These are phyloP conservation scores for Belgica antarctica DNA, from an alignment of 2,888 invertebrate genomes.

Conservation along the genomic window DNA sequence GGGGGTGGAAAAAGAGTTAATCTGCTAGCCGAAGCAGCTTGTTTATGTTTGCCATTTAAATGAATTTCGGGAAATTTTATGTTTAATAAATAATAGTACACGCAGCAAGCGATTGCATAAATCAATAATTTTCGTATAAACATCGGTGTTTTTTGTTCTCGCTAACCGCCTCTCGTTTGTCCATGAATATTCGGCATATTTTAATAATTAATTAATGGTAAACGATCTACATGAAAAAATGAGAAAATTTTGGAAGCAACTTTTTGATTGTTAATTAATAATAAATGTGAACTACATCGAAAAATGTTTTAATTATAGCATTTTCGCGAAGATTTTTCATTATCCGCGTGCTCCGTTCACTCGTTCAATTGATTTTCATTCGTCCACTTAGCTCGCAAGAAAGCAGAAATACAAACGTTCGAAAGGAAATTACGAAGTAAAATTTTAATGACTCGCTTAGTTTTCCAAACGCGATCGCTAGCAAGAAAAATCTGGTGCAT, in stretches of 20 bases:
- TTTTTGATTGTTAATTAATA: conserved; percentile 41
- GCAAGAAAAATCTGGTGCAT: conserved; percentile 36
- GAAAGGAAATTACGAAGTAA: conserved; percentile 20
- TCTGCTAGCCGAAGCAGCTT: neutral
- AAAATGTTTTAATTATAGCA: conserved; percentile 12
- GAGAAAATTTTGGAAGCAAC: neutral
- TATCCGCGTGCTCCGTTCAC: neutral
- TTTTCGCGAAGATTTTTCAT: neutral
- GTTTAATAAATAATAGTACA: conserved; percentile 27
- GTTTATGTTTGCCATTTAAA: conserved; percentile 33
- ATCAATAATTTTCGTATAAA: conserved; percentile 27
- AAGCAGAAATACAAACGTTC: neutral
- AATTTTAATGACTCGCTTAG: conserved; percentile 26
- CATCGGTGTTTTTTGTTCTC: neutral
- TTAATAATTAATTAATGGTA: conserved; percentile 28
- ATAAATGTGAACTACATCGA: neutral
- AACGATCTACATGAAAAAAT: conserved; percentile 20
- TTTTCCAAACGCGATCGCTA: conserved; percentile 5
- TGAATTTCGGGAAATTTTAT: conserved; percentile 26
- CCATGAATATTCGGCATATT: conserved; percentile 12
- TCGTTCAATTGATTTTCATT: conserved; percentile 22
- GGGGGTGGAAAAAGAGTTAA: neutral
- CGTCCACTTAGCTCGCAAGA: neutral
- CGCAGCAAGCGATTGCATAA: conserved; percentile 28
- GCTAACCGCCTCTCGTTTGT: neutral